Evolutionary conservation across 2,888 invertebrate genomes (phyloP).

Genomic region (Xestia xanthographa): DNA sequence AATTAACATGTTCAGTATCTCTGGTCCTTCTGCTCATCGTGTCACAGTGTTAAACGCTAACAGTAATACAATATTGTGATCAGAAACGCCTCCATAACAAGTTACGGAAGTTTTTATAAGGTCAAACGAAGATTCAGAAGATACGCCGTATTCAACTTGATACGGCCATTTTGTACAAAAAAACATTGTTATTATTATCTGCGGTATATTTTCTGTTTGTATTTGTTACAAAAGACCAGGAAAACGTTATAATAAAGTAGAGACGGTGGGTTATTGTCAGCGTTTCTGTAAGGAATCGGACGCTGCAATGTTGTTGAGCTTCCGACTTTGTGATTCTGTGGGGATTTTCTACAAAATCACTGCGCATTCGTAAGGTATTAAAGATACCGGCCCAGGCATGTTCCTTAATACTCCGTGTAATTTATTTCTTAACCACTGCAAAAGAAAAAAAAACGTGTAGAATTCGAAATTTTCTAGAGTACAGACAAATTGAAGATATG

Average conservation of each 20-base stretch:
- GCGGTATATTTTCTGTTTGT: slow-evolving; percentile 45
- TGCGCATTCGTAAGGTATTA: too few species aligned
- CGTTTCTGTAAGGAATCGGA: slow-evolving; percentile 25
- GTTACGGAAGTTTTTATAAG: slow-evolving; percentile 47
- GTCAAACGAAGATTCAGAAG: slow-evolving; percentile 52
- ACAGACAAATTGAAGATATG: not conserved
- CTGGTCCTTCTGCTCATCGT: slow-evolving; percentile 19
- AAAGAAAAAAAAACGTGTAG: not conserved
- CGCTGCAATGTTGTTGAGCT: slow-evolving; percentile 11
- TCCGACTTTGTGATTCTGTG: slow-evolving; percentile 10
- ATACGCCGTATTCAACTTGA: slow-evolving; percentile 38
- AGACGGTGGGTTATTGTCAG: slow-evolving; percentile 46
- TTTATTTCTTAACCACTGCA: not conserved
- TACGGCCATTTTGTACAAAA: slow-evolving; percentile 22
- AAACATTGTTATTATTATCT: slow-evolving; percentile 43
- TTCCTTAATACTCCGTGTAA: not conserved
- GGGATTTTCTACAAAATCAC: not conserved
- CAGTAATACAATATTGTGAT: slow-evolving; percentile 55
- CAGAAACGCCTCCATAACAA: slow-evolving; percentile 43
- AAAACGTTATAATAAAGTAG: slow-evolving; percentile 52
- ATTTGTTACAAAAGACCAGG: slow-evolving; percentile 50
- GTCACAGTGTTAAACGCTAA: slow-evolving; percentile 14
- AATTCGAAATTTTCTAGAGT: not conserved
- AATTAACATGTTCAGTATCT: not conserved
- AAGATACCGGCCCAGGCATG: not conserved